Evolutionary conservation across 2,888 invertebrate species (phyloP), one percentile per base, ranked within the genome.

Genomic region (Salpingus planirostris): DNA sequence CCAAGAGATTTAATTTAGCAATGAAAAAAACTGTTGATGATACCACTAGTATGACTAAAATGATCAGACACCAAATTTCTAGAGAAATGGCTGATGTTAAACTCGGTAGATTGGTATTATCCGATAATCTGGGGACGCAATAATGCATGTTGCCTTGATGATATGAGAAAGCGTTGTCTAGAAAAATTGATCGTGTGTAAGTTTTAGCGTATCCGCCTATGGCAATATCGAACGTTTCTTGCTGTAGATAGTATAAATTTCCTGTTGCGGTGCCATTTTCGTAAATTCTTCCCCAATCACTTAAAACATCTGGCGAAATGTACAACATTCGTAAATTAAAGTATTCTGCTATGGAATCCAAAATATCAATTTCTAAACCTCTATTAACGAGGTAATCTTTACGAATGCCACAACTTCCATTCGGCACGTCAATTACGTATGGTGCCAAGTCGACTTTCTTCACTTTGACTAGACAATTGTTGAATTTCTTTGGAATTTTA

Each of bases 401-500:
- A 2, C 5, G 5, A 1, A 15, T 15, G 13, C 15, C 12, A 3
- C 10, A 12, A 15, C 15, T 31, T 4, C 15, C 23, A 15, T 31
- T 31, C 3, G 24, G 12, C 5, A 31, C 4, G 23, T 25, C 12
- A 5, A 24, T 31, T 11, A 31, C 25, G n/a, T 22, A 31, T 2
- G 31, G 31, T 31, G 31, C 24, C 11, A 15, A n/a, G 5, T 31
- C 11, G n/a, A 24, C 23, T 6, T 10, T 18, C 7, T 11, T 6
- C 2, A 31, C 31, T 15, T 15, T 11, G 10, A 31, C 15, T 14
- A 10, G 8, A n/a, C 7, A n/a, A 4, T 4, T 31, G 42, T 8
- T 32, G 22, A 27, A 48, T 34, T n/a, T 46, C 41, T 21, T 38
- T 18, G 31, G 31, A 24, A 31, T 11, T 10, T 23, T 23, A 11